These are phyloP conservation scores for Hozukius guyotensis DNA, from an alignment of 2,797 vertebrate genomes.

Conservation along the genomic window DNA sequence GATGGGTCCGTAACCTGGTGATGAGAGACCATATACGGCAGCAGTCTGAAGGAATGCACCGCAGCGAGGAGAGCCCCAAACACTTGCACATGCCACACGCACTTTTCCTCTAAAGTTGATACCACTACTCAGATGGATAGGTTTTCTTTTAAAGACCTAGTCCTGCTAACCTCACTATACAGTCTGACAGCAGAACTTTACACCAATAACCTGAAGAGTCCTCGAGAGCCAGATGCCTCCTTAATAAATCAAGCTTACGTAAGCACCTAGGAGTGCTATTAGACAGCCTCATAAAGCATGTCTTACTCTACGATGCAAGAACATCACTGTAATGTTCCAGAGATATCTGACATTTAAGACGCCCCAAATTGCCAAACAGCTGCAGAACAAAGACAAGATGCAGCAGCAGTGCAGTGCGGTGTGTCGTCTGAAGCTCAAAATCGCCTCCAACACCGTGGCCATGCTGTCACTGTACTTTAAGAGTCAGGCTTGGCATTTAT, in stretches of 20 bases:
- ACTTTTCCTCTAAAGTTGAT: neutral
- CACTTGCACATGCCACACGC: conserved; percentile 1
- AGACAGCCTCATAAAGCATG: conserved; percentile 41
- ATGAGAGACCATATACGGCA: conserved; percentile 52
- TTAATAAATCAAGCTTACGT: conserved; percentile 46
- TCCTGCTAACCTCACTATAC: neutral
- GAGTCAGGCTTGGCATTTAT: neutral
- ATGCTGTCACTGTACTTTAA: neutral
- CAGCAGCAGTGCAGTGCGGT: neutral
- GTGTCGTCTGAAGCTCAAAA: conserved; percentile 15
- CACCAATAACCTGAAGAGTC: neutral
- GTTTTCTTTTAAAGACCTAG: neutral
- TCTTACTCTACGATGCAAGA: conserved; percentile 9
- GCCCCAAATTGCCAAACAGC: conserved; percentile 37
- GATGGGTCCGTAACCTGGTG: neutral
- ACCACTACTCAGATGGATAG: neutral
- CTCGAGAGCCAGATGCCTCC: conserved; percentile 1
- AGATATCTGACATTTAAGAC: conserved; percentile 31
- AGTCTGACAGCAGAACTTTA: neutral
- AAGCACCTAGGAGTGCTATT: conserved; percentile 32
- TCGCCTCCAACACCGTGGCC: neutral
- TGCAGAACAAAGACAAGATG: conserved; percentile 26
- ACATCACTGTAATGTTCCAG: conserved; percentile 23
- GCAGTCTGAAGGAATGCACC: conserved; percentile 19
- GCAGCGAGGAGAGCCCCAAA: conserved; percentile 8